Percentiles rank a stretch among this genome's conserved stretches.
phyloP scores from a whole-genome alignment of 1,140 invertebrate genomes.

The Octopus sinensis region DNA sequence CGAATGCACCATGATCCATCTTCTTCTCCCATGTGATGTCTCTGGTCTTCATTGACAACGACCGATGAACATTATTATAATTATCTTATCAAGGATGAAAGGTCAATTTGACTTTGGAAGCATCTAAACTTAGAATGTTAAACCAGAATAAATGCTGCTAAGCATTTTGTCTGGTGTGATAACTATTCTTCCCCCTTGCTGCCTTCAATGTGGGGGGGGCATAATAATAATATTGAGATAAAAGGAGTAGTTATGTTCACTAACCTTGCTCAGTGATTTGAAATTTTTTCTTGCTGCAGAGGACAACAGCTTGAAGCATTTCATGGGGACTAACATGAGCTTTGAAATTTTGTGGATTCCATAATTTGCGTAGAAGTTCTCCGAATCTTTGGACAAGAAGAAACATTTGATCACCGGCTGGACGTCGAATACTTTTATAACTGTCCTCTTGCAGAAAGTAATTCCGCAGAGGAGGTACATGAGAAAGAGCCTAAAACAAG shows the following conservation, averaged over 20 bases:
- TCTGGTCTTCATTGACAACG: no score
- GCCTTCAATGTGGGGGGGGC: no score
- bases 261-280: constrained; percentile 96
- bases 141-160: no score
- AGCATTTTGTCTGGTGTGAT: no score
- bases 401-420: constrained; percentile 74
- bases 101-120: no score
- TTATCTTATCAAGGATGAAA: no score
- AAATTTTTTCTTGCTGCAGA: constrained; percentile 97
- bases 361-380: constrained; percentile 93
- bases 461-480: constrained; percentile 89
- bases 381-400: constrained; percentile 95
- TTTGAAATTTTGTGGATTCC: constrained; percentile 99
- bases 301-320: constrained; percentile 98
- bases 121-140: no score
- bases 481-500: constrained; percentile 75
- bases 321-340: constrained; percentile 99
- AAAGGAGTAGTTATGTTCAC: not conserved
- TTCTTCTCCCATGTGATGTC: no score
- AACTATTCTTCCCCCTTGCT: not conserved
- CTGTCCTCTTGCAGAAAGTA: constrained; percentile 93
- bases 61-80: no score
- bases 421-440: constrained; percentile 82
- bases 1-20: no score
- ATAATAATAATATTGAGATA: not conserved